phyloP scores from a whole-genome alignment of 2,888 invertebrate species.

The Drosophila heteroneura region DNA sequence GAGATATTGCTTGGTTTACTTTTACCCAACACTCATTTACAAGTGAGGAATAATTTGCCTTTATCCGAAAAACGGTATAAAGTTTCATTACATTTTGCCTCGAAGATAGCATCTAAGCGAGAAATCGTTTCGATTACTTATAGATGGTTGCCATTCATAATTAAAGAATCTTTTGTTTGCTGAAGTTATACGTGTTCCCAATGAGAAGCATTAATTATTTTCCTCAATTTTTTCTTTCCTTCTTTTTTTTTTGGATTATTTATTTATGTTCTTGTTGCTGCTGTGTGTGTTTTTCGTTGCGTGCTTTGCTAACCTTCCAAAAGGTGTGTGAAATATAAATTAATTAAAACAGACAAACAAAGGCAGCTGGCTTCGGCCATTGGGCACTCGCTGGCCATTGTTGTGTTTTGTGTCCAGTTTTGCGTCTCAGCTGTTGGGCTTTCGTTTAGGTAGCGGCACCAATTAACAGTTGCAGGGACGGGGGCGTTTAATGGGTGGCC shows the following conservation, averaged over 20 bases:
- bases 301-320: constrained; percentile 41
- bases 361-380: constrained; percentile 15
- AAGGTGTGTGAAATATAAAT: constrained; percentile 79
- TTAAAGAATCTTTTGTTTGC: constrained; percentile 34
- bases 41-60: not conserved
- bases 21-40: not conserved
- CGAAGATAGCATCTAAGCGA: not conserved
- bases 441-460: constrained; percentile 49
- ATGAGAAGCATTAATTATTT: constrained; percentile 47
- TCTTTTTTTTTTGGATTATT: constrained; percentile 10
- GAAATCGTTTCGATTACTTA: constrained; percentile 20
- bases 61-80: not conserved
- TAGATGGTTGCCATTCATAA: constrained; percentile 17
- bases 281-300: constrained; percentile 18
- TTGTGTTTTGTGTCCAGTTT: constrained; percentile 36
- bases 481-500: constrained; percentile 17
- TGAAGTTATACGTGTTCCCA: constrained; percentile 20
- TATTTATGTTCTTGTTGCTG: constrained; percentile 2
- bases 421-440: constrained; percentile 57
- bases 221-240: constrained; percentile 33
- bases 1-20: not conserved
- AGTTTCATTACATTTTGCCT: constrained; percentile 1
- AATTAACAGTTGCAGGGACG: constrained; percentile 62
- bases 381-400: constrained; percentile 32
- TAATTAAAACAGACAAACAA: constrained; percentile 74